Evolutionary conservation across 2,113 vertebrate species (phyloP).

Genomic region (Apteryx mantelli): DNA sequence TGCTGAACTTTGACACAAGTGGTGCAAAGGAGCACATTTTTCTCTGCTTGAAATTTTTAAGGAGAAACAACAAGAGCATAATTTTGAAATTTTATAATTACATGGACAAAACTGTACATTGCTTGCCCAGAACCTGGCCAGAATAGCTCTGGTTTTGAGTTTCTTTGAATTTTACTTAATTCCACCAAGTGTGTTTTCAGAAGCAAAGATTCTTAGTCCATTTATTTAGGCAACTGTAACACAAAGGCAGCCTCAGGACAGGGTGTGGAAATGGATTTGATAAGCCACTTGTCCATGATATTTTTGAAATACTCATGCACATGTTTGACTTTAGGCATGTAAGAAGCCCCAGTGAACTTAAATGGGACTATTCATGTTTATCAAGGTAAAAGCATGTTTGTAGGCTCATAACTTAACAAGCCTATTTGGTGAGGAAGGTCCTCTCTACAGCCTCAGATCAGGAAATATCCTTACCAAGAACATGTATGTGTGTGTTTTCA

Average conservation of each 20-base stretch:
- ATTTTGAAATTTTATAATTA: constrained; percentile 4
- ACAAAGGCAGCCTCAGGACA: not conserved
- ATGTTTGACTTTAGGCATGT: not conserved
- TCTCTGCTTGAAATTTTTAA: constrained; percentile 2
- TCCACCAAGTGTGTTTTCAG: not conserved
- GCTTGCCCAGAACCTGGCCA: not conserved
- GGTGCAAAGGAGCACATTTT: not conserved
- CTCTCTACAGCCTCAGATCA: not conserved
- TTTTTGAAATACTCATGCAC: not conserved
- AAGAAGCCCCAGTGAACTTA: not conserved
- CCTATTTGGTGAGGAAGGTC: not conserved
- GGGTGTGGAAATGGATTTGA: not conserved
- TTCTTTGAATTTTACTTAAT: constrained; percentile 12
- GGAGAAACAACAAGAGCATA: not conserved
- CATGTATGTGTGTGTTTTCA: not conserved
- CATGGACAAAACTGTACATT: not conserved
- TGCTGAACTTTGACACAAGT: not conserved
- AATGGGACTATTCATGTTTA: not conserved
- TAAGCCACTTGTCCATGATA: not conserved
- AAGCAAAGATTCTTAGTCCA: not conserved
- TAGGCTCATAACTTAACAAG: not conserved
- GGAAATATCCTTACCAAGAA: not conserved
- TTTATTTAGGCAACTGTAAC: not conserved
- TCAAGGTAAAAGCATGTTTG: not conserved
- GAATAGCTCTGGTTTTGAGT: not conserved